phyloP scores from a whole-genome alignment of 2,888 invertebrate genomes.

The Craniophora ligustri region DNA sequence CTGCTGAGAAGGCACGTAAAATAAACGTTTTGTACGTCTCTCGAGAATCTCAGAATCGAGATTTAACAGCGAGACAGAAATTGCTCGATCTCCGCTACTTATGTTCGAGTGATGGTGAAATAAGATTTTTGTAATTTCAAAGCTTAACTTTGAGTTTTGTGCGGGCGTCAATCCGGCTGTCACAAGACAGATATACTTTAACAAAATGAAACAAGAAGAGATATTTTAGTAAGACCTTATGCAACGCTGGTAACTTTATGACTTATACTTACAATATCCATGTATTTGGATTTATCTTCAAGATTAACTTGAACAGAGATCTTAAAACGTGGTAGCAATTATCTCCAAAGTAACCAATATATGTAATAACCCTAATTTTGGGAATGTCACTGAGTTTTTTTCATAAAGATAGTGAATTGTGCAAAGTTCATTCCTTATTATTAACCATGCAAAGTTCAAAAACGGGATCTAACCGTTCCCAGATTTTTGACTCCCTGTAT shows the following conservation, averaged over 20 bases:
- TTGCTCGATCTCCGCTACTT: conserved; percentile 45
- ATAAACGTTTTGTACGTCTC: conserved; percentile 50
- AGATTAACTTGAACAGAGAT: no score
- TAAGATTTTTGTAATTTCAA: conserved; percentile 53
- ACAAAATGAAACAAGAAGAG: no score
- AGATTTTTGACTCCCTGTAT: conserved; percentile 28
- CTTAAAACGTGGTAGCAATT: no score
- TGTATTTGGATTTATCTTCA: no score
- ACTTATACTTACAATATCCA: no score
- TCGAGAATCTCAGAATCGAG: no score
- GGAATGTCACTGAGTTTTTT: no score
- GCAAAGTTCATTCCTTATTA: conserved; percentile 11
- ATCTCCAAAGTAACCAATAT: no score
- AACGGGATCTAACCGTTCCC: conserved; percentile 28
- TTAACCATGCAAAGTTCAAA: conserved; percentile 10
- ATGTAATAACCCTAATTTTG: background rate
- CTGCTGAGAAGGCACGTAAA: conserved; percentile 33
- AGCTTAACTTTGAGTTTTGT: conserved; percentile 46
- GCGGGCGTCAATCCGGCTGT: conserved; percentile 40
- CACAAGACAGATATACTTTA: conserved; percentile 25
- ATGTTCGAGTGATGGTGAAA: conserved; percentile 45
- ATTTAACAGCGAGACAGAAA: conserved; percentile 50
- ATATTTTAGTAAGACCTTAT: no score
- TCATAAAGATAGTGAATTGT: no score
- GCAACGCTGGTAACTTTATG: no score